phyloP scores from a whole-genome alignment of 2,888 invertebrate genomes.

The Cordilura impudica region DNA sequence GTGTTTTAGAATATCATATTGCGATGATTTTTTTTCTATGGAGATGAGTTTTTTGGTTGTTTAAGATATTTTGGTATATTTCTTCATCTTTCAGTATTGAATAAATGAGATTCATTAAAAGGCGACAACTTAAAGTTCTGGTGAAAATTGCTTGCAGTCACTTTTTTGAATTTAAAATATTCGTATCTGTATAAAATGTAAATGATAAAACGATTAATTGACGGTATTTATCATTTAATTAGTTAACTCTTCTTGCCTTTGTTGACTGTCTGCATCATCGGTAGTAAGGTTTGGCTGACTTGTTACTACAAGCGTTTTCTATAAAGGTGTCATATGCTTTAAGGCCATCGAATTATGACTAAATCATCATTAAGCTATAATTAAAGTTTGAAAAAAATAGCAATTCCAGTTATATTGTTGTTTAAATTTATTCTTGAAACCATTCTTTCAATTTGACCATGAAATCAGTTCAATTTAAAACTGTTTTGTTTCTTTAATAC shows the following conservation, averaged over 20 bases:
- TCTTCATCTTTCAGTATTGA: conserved; percentile 63
- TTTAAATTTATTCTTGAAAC: neutral
- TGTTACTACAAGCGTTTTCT: neutral
- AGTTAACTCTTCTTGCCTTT: conserved; percentile 64
- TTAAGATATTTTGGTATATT: conserved; percentile 60
- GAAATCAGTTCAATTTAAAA: neutral
- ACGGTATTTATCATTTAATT: conserved; percentile 74
- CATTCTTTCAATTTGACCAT: conserved; percentile 1
- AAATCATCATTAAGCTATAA: neutral
- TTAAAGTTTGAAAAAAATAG: neutral
- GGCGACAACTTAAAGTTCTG: conserved; percentile 76
- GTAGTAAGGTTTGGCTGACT: neutral
- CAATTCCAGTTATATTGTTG: neutral
- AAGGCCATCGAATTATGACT: neutral
- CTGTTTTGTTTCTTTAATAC: conserved; percentile 9
- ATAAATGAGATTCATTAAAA: conserved; percentile 74
- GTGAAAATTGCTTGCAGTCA: conserved; percentile 76
- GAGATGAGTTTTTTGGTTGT: conserved; percentile 23
- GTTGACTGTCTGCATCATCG: neutral
- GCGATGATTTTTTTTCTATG: conserved; percentile 11
- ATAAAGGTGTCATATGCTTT: conserved; percentile 28
- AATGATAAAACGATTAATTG: conserved; percentile 73
- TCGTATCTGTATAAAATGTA: conserved; percentile 70
- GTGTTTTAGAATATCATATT: conserved; percentile 63
- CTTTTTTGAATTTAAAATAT: conserved; percentile 74